Percentiles rank a stretch among this genome's conserved stretches.
Conservation (phyloP, 2,113 vertebrate species). For the Petromus typicus region DNA sequence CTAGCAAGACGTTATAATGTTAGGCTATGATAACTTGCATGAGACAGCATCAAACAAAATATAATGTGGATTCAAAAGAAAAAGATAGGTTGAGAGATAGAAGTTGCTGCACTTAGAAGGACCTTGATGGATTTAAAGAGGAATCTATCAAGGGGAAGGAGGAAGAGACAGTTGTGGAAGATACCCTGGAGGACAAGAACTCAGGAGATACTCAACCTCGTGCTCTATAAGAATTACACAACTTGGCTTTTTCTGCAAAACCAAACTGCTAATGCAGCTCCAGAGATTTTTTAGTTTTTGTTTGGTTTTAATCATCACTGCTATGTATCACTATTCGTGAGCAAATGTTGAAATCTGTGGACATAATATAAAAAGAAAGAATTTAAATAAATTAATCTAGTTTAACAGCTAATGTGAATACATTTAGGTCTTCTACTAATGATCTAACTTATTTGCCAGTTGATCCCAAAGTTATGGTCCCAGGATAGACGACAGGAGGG, state of each 20-base stretch:
- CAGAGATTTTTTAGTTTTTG: background rate
- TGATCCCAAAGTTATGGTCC: background rate
- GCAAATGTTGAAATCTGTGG: background rate
- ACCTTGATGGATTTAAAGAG: constrained; percentile 21
- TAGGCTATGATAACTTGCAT: constrained; percentile 11
- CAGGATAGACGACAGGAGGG: background rate
- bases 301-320: constrained; percentile 32
- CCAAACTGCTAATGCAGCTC: background rate
- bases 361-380: background rate
- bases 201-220: background rate
- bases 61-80: constrained; percentile 42
- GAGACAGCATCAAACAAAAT: constrained; percentile 48
- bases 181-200: background rate
- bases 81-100: background rate
- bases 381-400: background rate
- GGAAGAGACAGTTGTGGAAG: background rate
- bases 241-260: background rate
- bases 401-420: background rate
- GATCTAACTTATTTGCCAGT: background rate
- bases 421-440: background rate
- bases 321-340: constrained; percentile 11
- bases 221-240: background rate
- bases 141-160: background rate
- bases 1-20: background rate
- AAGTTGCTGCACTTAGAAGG: background rate